Evolutionary conservation across 2,797 vertebrate genomes (phyloP).

Genomic region (Telmatherina bonti): DNA sequence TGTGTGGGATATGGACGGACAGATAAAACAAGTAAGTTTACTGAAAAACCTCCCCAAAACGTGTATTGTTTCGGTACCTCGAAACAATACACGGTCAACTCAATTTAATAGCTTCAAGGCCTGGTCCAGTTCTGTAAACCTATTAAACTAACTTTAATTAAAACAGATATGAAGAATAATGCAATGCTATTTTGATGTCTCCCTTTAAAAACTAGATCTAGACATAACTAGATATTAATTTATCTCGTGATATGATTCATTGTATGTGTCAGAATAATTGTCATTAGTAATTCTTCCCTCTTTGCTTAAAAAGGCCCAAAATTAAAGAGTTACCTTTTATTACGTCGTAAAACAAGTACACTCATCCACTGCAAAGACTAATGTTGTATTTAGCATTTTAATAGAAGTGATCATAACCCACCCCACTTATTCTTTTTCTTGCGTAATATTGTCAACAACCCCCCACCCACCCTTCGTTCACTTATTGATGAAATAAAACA

Average conservation of each 20-base stretch:
- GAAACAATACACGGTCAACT: too few species aligned
- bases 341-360: too few species aligned
- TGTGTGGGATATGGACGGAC: conserved; percentile 66
- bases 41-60: background rate
- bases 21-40: conserved; percentile 68
- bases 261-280: background rate
- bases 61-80: background rate
- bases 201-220: too few species aligned
- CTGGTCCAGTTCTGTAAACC: background rate
- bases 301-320: background rate
- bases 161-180: background rate
- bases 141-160: background rate
- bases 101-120: too few species aligned
- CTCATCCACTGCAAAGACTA: background rate
- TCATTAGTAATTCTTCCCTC: background rate
- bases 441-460: too few species aligned
- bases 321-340: background rate
- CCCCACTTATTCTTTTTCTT: too few species aligned
- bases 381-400: background rate
- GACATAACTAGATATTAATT: too few species aligned
- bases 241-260: background rate
- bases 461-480: too few species aligned
- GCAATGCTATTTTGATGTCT: background rate
- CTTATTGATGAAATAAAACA: background rate
- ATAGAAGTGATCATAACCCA: background rate